phyloP scores from a whole-genome alignment of 2,888 invertebrate genomes.

The Dynastes maya region DNA sequence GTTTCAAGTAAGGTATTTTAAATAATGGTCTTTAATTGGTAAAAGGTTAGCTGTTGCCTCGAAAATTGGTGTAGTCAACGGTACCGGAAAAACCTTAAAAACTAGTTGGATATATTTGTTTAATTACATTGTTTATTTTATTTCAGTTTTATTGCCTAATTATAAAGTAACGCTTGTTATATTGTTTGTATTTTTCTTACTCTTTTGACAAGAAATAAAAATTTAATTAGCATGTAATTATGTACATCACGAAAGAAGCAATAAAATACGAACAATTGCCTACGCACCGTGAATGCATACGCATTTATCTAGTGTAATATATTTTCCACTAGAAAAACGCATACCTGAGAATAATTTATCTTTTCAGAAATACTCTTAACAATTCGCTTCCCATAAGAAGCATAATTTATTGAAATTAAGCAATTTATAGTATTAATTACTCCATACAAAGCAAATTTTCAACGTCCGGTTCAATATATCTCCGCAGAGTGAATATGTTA shows the following conservation, averaged over 20 bases:
- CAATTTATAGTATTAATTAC: background rate
- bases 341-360: background rate
- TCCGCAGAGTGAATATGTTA: too few species aligned
- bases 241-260: slow-evolving; percentile 26
- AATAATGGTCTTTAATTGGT: too few species aligned
- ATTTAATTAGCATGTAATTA: slow-evolving; percentile 43
- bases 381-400: background rate
- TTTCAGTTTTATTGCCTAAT: slow-evolving; percentile 37
- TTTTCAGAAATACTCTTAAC: slow-evolving; percentile 6
- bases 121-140: slow-evolving; percentile 18
- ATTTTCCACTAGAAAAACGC: slow-evolving; percentile 15
- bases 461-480: too few species aligned
- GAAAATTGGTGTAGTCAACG: too few species aligned
- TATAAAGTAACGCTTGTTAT: slow-evolving; percentile 30
- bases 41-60: too few species aligned
- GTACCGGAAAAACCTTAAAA: slow-evolving; percentile 7
- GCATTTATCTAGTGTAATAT: slow-evolving; percentile 14
- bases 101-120: background rate
- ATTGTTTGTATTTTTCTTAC: slow-evolving; percentile 36
- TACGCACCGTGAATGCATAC: slow-evolving; percentile 17
- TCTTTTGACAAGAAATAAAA: slow-evolving; percentile 34
- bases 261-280: slow-evolving; percentile 35
- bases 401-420: slow-evolving; percentile 11
- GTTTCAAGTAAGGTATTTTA: too few species aligned
- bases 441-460: too few species aligned